A percentile compares a stretch with the other conserved stretches of the same genome.
phyloP scores from a whole-genome alignment of 2,797 vertebrate species.

The Neosilurus hyrtlii region DNA sequence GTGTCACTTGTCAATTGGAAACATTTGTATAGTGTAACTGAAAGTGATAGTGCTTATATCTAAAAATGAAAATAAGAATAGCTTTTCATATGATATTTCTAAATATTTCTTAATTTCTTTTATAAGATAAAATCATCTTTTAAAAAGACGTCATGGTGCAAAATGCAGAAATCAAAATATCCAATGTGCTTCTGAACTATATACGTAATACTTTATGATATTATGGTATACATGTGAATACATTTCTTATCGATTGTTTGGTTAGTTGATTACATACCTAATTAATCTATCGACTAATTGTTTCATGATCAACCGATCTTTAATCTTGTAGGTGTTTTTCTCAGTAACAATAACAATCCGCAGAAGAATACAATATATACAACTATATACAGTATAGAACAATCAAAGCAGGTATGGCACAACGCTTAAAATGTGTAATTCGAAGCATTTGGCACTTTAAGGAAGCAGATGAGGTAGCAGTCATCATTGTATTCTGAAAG shows the following conservation, averaged over 20 bases:
- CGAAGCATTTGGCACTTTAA: conserved; percentile 70
- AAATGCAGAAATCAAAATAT: conserved; percentile 3
- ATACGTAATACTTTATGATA: conserved; percentile 18
- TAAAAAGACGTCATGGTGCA: not conserved
- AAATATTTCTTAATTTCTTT: not conserved
- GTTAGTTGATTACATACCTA: not conserved
- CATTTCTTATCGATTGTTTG: not conserved
- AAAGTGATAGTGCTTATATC: conserved; percentile 38
- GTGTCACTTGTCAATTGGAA: conserved; percentile 16
- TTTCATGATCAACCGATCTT: not conserved
- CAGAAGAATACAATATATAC: conserved; percentile 31
- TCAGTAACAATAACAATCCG: conserved; percentile 39
- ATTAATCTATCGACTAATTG: not conserved
- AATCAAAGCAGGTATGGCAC: conserved; percentile 63
- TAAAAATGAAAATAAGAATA: conserved; percentile 17
- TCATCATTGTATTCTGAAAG: conserved; percentile 56
- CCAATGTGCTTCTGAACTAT: conserved; percentile 7
- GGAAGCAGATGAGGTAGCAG: conserved; percentile 84
- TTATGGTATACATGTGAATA: not conserved
- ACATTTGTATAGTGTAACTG: conserved; percentile 33
- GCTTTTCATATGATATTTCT: not conserved
- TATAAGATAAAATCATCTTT: not conserved
- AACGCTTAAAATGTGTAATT: conserved; percentile 66
- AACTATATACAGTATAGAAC: conserved; percentile 32
- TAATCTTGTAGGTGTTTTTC: conserved; percentile 10